Evolutionary conservation across 2,797 vertebrate species (phyloP), one percentile per base, ranked within the genome.

Genomic region (Epinephelus malabaricus): DNA sequence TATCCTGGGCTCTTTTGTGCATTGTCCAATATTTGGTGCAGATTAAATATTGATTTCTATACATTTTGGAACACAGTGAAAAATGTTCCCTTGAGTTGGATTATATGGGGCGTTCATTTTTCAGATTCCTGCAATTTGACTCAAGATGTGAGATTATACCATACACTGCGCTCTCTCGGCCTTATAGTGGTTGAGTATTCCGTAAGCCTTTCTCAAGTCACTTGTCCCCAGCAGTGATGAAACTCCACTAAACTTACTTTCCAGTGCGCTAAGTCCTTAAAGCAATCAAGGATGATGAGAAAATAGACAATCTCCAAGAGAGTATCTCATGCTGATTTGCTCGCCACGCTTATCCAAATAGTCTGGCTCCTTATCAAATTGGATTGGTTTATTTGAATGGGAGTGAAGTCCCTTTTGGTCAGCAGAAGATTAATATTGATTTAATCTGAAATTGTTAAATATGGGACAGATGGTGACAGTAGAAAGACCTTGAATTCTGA

Each of bases 31-130:
- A 93, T 94, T 93, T 92, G 88, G 88, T 91, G 89, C 90, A 94
- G 95, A 96, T 95, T 95, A 95, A 94, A 94, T 95, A 95, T 95
- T 94, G 95, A 95, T 95, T 95, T 93, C 86, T 90, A 88, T 93
- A 90, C 85, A 91, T 94, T 95, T 94, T 85, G 82, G 82, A 92
- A 88, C 83, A 73, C 62, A 75, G 84, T 94, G 94, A 94, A 94
- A 95, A 95, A 94, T 94, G 91, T 82, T 91, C 78, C 80, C 79
- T 80, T 76, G 80, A 87, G 92, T 91, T 90, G 86, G 91, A 92
- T 92, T 93, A 93, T 90, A 88, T 75, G 83, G 79, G 83, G 84
- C 46, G 72, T 92, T 87, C 88, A 90, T 88, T 86, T 91, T 75
- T 87, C 88, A 81, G 88, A 92, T 87, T 81, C 73, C 46, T 69